Evolutionary conservation across 1,140 invertebrate genomes (phyloP).

Genomic region (Scaptomyza hsui): DNA sequence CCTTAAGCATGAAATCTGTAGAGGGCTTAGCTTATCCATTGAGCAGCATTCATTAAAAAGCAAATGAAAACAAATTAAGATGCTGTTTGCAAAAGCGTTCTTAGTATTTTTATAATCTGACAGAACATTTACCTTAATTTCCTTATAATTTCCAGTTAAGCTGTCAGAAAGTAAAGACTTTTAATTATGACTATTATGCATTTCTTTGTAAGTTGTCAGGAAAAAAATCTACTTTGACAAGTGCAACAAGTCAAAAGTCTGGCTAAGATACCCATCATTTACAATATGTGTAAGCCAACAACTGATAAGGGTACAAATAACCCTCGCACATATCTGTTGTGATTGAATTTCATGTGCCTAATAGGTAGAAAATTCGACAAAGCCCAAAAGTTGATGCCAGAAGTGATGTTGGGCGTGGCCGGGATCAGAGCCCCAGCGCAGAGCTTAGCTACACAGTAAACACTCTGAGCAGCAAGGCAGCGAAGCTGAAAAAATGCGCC

Average conservation of each 20-base stretch:
- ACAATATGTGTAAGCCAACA: conserved; percentile 72
- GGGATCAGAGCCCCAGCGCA: conserved; percentile 46
- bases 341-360: conserved; percentile 81
- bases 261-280: conserved; percentile 66
- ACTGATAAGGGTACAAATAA: conserved; percentile 71
- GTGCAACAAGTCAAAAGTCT: conserved; percentile 63
- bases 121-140: too few species aligned
- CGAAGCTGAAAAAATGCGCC: conserved; percentile 69
- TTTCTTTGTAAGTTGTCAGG: not conserved
- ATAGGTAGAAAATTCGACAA: conserved; percentile 80
- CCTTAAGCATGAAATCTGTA: not conserved
- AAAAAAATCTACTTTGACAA: not conserved
- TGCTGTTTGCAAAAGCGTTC: not conserved
- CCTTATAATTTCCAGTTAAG: not conserved
- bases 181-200: not conserved
- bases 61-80: not conserved
- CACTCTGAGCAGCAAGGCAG: conserved; percentile 60
- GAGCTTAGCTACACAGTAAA: conserved; percentile 16
- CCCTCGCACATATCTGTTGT: conserved; percentile 40
- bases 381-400: conserved; percentile 49
- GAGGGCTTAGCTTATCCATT: not conserved
- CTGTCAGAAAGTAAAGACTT: not conserved
- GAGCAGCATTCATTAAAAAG: conserved; percentile 1
- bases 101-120: too few species aligned
- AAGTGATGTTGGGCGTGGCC: not conserved